These are phyloP conservation scores for Pipistrellus pipistrellus DNA, from an alignment of 2,797 vertebrate genomes.

Conservation along the genomic window DNA sequence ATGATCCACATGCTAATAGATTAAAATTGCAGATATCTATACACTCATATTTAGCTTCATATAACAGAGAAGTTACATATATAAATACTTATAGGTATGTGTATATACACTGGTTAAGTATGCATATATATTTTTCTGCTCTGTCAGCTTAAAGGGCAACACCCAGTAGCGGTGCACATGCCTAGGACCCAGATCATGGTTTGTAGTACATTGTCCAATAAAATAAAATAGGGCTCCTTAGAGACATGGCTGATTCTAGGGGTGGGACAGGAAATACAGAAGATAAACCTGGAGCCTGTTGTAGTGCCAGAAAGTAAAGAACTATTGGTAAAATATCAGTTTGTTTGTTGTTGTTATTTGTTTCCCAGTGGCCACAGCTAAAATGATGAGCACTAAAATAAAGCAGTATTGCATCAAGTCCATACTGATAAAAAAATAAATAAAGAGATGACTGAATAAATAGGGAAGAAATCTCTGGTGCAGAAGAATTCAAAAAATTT, in stretches of 20 bases:
- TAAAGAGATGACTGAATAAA: neutral
- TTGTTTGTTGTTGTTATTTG: neutral
- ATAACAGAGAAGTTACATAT: neutral
- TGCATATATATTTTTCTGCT: neutral
- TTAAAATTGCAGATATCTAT: constrained; percentile 13
- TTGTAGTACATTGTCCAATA: neutral
- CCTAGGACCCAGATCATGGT: neutral
- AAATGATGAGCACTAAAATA: constrained; percentile 1
- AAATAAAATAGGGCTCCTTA: neutral
- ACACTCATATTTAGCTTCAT: neutral
- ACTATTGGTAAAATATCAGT: neutral
- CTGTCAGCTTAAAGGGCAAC: neutral
- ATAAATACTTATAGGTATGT: neutral
- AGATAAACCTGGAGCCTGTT: neutral
- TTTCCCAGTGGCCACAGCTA: neutral
- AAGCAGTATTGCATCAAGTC: constrained; percentile 9
- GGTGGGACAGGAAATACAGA: neutral
- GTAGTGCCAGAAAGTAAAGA: neutral
- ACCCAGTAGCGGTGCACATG: neutral
- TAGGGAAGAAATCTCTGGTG: neutral
- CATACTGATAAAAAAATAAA: neutral
- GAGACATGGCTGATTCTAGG: neutral
- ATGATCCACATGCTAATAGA: neutral
- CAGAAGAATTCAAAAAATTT: neutral
- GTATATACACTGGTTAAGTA: neutral